A percentile compares a stretch with the other conserved stretches of the same genome.
Evolutionary conservation across 1,140 invertebrate species (phyloP).

Genomic region (Danaus melanippus): DNA sequence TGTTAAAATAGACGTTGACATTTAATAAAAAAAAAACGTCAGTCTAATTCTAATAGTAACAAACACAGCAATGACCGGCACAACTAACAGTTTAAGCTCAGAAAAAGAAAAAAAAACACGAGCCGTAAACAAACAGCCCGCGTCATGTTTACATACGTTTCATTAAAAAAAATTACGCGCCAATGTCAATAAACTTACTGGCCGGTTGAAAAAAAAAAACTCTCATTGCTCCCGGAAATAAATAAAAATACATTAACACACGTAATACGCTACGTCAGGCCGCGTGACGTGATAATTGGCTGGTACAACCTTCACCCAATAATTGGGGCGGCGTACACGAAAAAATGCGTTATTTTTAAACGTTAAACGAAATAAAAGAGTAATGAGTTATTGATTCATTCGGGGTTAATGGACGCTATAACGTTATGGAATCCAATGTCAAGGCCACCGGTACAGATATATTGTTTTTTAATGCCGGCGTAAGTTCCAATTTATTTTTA

Average conservation of each 20-base stretch:
- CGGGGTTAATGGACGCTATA: constrained; percentile 40
- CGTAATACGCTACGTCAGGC: constrained; percentile 24
- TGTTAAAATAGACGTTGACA: no score
- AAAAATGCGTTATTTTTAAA: constrained; percentile 54
- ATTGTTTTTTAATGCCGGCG: constrained; percentile 18
- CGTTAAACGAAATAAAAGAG: constrained; percentile 54
- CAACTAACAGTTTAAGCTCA: no score
- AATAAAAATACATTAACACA: constrained; percentile 31
- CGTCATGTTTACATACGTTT: not conserved
- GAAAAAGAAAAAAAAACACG: no score
- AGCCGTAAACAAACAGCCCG: no score
- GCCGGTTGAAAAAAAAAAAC: constrained; percentile 17
- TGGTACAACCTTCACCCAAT: constrained; percentile 48
- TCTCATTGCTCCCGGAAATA: constrained; percentile 25
- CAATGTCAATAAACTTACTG: constrained; percentile 14
- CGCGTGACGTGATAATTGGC: constrained; percentile 48
- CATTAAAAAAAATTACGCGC: constrained; percentile 10
- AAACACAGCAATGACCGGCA: no score
- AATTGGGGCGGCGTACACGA: constrained; percentile 42
- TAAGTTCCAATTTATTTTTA: no score
- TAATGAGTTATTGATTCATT: constrained; percentile 54
- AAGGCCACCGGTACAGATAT: constrained; percentile 30
- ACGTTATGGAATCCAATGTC: constrained; percentile 39
- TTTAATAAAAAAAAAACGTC: no score
- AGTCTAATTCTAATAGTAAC: no score